Conservation (phyloP, 30 jellyfish, hydroid and myxozoan species). For the Sanderia malayensis region DNA sequence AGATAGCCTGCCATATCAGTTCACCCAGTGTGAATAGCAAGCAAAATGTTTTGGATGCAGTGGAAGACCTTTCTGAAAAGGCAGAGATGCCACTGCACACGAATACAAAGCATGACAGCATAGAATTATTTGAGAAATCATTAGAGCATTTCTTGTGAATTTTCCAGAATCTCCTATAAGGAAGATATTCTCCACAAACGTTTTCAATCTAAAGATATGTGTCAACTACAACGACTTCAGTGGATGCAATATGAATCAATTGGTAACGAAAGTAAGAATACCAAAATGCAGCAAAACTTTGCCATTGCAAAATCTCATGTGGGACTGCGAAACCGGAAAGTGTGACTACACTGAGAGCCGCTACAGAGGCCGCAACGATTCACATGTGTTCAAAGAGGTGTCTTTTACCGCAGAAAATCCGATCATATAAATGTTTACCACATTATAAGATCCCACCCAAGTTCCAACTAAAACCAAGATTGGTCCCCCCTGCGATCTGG, state of each 20-base stretch:
- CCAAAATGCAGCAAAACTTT: background rate
- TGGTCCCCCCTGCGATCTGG: too few relatives aligned
- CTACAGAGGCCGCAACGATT: background rate
- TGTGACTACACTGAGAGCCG: constrained; percentile 3
- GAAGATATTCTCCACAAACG: too few relatives aligned
- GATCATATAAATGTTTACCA: background rate
- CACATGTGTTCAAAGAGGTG: constrained; percentile 11
- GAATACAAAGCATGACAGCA: background rate
- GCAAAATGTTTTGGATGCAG: background rate
- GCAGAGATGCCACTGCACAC: constrained; percentile 4
- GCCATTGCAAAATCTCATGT: constrained; percentile 8
- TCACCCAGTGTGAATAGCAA: too few relatives aligned
- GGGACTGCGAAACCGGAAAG: constrained; percentile 3
- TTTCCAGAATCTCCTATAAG: too few relatives aligned
- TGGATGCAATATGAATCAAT: background rate
- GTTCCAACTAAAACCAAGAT: background rate
- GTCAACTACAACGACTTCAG: background rate
- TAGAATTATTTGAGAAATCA: too few relatives aligned
- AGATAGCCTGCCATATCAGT: too few relatives aligned
- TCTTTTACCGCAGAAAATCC: background rate
- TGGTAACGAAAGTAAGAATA: background rate
- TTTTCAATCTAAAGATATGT: too few relatives aligned
- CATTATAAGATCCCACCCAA: background rate
- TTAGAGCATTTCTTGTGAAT: too few relatives aligned
- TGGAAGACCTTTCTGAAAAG: background rate